Evolutionary conservation across 2,797 vertebrate species (phyloP).

Genomic region (Triplophysa yarkandensis): DNA sequence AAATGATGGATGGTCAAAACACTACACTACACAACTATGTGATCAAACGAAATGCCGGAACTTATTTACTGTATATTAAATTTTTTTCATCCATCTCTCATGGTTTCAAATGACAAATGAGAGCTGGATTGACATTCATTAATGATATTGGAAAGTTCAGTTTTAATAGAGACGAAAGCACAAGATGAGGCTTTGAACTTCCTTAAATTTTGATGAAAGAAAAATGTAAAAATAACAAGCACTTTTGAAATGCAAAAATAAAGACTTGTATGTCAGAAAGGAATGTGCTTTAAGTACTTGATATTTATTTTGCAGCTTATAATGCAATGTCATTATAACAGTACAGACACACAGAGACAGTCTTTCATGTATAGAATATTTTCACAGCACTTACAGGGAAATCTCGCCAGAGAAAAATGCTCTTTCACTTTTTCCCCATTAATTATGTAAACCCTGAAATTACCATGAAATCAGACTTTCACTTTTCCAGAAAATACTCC

Average conservation of each 20-base stretch:
- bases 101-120: not conserved
- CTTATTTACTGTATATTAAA: not conserved
- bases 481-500: constrained; percentile 29
- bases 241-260: constrained; percentile 2
- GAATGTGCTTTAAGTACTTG: not conserved
- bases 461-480: constrained; percentile 49
- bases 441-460: constrained; percentile 60
- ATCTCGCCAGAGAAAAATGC: constrained; percentile 45
- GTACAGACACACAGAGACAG: not conserved
- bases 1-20: not conserved
- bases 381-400: not conserved
- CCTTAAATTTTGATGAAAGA: constrained; percentile 14
- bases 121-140: constrained; percentile 23
- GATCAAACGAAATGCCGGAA: constrained; percentile 14
- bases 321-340: not conserved
- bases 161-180: constrained; percentile 40
- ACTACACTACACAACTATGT: not conserved
- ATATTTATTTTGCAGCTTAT: not conserved
- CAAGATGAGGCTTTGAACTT: constrained; percentile 15
- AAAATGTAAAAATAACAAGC: constrained; percentile 7
- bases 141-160: constrained; percentile 21
- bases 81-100: not conserved
- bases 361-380: not conserved
- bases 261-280: not conserved
- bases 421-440: constrained; percentile 41